Percentiles rank a stretch among this genome's conserved stretches.
These are phyloP conservation scores for Gallinago media DNA, from an alignment of 2,113 vertebrate species.

Conservation along the genomic window DNA sequence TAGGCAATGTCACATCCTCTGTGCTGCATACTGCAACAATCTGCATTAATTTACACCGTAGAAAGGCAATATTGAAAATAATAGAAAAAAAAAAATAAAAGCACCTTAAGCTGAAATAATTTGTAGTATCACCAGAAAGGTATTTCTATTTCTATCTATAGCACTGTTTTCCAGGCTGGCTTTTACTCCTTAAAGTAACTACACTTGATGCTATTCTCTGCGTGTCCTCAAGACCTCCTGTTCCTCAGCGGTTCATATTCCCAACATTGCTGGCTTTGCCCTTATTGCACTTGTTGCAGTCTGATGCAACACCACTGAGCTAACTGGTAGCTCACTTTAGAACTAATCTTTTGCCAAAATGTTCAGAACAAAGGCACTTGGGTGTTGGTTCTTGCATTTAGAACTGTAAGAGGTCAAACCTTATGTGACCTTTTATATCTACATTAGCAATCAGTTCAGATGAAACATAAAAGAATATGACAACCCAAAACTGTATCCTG, in stretches of 20 bases:
- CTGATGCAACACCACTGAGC: background rate
- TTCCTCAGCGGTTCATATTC: background rate
- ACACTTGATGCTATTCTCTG: background rate
- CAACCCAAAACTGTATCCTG: background rate
- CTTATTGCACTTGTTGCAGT: background rate
- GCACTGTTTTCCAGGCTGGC: background rate
- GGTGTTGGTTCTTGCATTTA: background rate
- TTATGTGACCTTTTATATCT: background rate
- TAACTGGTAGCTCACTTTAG: background rate
- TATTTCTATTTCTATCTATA: background rate
- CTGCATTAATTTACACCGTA: background rate
- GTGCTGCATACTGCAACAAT: background rate
- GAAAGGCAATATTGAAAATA: background rate
- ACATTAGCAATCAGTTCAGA: background rate
- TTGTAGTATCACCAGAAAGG: background rate
- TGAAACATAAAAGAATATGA: background rate
- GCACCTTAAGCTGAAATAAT: background rate
- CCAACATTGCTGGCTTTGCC: background rate
- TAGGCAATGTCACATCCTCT: background rate
- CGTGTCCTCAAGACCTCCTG: background rate
- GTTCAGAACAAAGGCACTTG: background rate
- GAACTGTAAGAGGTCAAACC: background rate
- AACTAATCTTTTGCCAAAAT: background rate
- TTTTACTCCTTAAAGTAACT: background rate
- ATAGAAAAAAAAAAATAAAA: too few relatives aligned